Percentiles rank a stretch among this genome's conserved stretches.
These are phyloP conservation scores for Hypotaenidia philippensis DNA, from an alignment of 2,797 vertebrate genomes.

Conservation along the genomic window DNA sequence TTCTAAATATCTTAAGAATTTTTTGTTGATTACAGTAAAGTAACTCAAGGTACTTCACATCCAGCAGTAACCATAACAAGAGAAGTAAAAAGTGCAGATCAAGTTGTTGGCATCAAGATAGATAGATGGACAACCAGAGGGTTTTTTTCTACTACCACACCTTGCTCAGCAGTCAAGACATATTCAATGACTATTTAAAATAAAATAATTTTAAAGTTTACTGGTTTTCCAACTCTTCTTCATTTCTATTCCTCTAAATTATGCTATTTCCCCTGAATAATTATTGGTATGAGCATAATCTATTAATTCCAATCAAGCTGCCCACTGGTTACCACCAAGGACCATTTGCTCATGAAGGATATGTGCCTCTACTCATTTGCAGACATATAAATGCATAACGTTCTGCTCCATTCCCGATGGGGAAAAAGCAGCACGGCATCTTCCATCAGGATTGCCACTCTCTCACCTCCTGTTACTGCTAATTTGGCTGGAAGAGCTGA, in stretches of 20 bases:
- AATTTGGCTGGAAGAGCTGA: neutral
- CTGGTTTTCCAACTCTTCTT: neutral
- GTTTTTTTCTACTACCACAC: neutral
- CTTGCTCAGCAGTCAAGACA: neutral
- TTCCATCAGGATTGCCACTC: neutral
- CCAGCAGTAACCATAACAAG: neutral
- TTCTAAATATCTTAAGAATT: neutral
- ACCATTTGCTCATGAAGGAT: conserved; percentile 37
- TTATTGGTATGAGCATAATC: neutral
- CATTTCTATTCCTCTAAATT: neutral
- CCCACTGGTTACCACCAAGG: neutral
- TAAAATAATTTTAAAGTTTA: neutral
- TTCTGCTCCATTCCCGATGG: conserved; percentile 10
- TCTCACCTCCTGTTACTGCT: neutral
- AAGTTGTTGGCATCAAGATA: neutral
- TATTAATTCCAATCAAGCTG: conserved; percentile 26
- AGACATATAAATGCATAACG: conserved; percentile 71
- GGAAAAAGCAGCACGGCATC: neutral
- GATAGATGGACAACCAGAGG: neutral
- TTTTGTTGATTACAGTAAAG: neutral
- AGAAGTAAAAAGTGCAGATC: neutral
- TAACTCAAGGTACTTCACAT: neutral
- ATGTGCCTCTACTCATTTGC: conserved; percentile 46
- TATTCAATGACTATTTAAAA: neutral
- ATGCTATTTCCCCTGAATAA: neutral